Evolutionary conservation across 1,140 invertebrate genomes (phyloP).

Genomic region (Limonius californicus): DNA sequence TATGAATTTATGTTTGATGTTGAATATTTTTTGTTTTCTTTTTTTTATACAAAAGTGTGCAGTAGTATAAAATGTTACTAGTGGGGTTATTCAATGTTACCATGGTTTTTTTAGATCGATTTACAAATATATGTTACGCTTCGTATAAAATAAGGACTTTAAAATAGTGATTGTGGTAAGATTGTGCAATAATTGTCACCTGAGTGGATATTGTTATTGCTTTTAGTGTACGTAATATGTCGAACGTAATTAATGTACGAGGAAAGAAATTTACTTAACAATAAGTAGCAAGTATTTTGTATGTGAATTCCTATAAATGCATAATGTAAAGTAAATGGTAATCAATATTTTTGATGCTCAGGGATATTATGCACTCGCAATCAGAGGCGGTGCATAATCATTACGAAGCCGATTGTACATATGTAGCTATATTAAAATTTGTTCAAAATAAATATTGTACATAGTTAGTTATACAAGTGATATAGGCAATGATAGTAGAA

Average conservation of each 20-base stretch:
- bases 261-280: background rate
- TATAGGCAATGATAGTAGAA: background rate
- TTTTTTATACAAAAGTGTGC: too few species aligned
- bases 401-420: background rate
- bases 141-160: background rate
- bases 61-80: background rate
- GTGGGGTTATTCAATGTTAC: too few species aligned
- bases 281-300: slow-evolving; percentile 8
- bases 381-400: background rate
- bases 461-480: background rate
- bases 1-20: too few species aligned
- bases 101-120: background rate
- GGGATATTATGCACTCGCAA: background rate
- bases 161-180: background rate
- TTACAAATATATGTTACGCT: background rate
- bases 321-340: slow-evolving; percentile 8
- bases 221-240: slow-evolving; percentile 8
- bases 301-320: slow-evolving; percentile 1
- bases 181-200: slow-evolving; percentile 4
- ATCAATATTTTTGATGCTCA: slow-evolving; percentile 13
- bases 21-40: too few species aligned
- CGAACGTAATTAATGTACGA: background rate
- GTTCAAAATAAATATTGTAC: slow-evolving; percentile 5
- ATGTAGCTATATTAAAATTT: slow-evolving; percentile 1
- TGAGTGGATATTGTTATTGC: slow-evolving; percentile 2